Evolutionary conservation across 2,113 vertebrate species (phyloP).

Genomic region (Chionis minor): DNA sequence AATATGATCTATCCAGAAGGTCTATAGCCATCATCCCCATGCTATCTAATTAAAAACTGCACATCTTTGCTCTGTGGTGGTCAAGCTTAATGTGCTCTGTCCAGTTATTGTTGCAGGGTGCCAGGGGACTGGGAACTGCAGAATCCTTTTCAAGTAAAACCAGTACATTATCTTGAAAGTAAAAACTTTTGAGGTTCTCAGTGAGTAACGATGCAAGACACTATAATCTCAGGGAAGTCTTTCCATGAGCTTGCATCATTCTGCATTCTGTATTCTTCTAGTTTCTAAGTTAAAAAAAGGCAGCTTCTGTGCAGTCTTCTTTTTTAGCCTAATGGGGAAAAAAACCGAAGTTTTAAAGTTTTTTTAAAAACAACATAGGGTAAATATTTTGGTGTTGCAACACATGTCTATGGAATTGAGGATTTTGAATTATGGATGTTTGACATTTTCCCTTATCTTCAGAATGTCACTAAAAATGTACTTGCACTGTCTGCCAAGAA

Average conservation of each 20-base stretch:
- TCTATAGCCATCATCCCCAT: not conserved
- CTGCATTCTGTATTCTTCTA: not conserved
- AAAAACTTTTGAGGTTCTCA: not conserved
- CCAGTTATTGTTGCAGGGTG: not conserved
- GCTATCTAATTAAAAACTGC: slow-evolving; percentile 2
- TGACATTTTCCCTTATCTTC: not conserved
- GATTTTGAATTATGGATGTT: not conserved
- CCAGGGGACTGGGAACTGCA: not conserved
- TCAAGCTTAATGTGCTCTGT: not conserved
- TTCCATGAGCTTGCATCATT: not conserved
- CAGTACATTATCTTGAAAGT: not conserved
- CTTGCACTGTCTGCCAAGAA: not conserved
- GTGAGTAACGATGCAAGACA: not conserved
- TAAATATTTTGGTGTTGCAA: not conserved
- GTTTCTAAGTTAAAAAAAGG: not conserved
- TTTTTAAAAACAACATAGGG: not conserved
- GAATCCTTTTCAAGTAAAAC: not conserved
- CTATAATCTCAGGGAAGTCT: not conserved
- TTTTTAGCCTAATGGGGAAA: not conserved
- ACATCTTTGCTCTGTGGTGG: not conserved
- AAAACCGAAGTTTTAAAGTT: not conserved
- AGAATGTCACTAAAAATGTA: not conserved
- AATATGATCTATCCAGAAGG: not conserved
- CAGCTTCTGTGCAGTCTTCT: not conserved
- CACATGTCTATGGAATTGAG: not conserved